Evolutionary conservation across 2,888 invertebrate genomes (phyloP), one percentile per base, ranked within the genome.

Genomic region (Hipparchia sbordonii): DNA sequence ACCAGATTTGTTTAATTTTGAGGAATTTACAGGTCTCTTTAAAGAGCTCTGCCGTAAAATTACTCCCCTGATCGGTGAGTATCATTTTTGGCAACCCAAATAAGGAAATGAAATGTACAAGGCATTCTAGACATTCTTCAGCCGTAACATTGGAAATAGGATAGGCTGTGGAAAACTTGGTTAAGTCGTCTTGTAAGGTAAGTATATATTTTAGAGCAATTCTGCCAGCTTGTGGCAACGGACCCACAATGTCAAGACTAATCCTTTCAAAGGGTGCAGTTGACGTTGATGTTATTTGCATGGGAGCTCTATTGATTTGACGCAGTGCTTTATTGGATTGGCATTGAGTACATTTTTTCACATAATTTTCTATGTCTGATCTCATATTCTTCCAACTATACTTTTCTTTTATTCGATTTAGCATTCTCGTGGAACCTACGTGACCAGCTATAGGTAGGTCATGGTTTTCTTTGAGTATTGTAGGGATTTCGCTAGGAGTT

Each of bases 261-360:
- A 52, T 6, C 72, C 76, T 61, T 56, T 82, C 73, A 48, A 77
- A 79, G 2, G 80, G 78, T 6, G 52, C 39, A 46, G 77, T 76
- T 0, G 80, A 76, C 1, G 80, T 79, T 6, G 77, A 51, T 4
- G 81, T 81, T 1, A 82, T 81, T 54, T 76, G 67, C 82, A 81
- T 81, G 10, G 52, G 69, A n/a, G 69, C 60, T 57, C 63, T n/a
- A 10, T 66, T 23, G 4, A 46, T 23, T 62, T n/a, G 13, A 10
- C 71, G 13, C 6, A 67, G 46, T 3, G 67, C 67, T 61, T 67
- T 72, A 33, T 67, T 68, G 0, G 23, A 13, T 62, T 72, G 62
- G 9, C 72, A 72, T n/a, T 5, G n/a, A 1, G 33, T 1, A 51
- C 67, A 72, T 6, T 57, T 62, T 9, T 72, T 72, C 1, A 72